Percentiles rank a stretch among this genome's conserved stretches.
phyloP scores from a whole-genome alignment of 2,888 invertebrate genomes.

The Eurois occulta region DNA sequence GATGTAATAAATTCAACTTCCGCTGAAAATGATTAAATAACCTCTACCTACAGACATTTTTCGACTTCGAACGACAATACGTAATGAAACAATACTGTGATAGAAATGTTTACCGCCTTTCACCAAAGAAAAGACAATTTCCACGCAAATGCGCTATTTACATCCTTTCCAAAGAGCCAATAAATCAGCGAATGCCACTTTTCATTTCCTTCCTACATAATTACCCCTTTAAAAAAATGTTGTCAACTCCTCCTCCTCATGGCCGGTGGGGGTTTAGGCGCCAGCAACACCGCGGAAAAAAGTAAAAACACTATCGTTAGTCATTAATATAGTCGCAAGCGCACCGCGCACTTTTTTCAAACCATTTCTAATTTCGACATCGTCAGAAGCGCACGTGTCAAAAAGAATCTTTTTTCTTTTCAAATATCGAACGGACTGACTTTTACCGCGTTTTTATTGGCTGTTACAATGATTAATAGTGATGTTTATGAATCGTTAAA shows the following conservation, averaged over 20 bases:
- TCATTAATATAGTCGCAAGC: constrained; percentile 84
- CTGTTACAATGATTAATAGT: constrained; percentile 69
- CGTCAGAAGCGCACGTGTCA: constrained; percentile 78
- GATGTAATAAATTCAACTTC: background rate
- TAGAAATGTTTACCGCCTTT: constrained; percentile 30
- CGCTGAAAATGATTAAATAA: background rate
- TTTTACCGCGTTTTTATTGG: constrained; percentile 69
- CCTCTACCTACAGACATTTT: background rate
- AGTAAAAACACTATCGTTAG: constrained; percentile 87
- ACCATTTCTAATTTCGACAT: constrained; percentile 86
- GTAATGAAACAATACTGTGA: background rate
- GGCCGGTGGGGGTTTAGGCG: constrained; percentile 88
- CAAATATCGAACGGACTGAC: constrained; percentile 57
- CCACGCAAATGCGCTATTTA: constrained; percentile 37
- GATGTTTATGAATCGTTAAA: constrained; percentile 69
- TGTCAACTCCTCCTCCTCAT: constrained; percentile 76
- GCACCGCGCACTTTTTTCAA: constrained; percentile 80
- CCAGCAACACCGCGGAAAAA: constrained; percentile 85
- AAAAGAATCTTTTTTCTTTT: constrained; percentile 55
- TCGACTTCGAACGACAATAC: background rate
- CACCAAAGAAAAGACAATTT: constrained; percentile 47
- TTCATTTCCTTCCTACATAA: constrained; percentile 60
- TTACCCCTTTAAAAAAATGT: constrained; percentile 73
- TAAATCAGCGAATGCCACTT: constrained; percentile 53
- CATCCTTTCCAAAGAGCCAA: constrained; percentile 24